Evolutionary conservation across 2,888 invertebrate species (phyloP).

Genomic region (Sacculina carcini): DNA sequence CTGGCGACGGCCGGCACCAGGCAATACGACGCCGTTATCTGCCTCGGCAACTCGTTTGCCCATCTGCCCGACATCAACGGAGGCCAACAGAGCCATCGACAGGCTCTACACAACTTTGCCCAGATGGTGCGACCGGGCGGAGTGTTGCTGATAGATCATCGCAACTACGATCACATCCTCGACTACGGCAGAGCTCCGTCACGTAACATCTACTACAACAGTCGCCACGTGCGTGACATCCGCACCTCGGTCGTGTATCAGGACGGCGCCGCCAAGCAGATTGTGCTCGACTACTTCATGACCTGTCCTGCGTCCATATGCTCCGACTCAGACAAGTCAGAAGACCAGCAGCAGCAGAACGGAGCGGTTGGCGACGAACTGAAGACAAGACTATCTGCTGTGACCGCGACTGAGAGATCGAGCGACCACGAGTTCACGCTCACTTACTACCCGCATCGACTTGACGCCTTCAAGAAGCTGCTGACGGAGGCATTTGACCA

Average conservation of each 20-base stretch:
- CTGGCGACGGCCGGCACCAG: slow-evolving; percentile 28
- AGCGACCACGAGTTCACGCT: slow-evolving; percentile 64
- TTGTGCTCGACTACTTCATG: slow-evolving; percentile 57
- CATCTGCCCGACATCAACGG: slow-evolving; percentile 54
- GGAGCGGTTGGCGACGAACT: too few species aligned
- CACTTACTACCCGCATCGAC: slow-evolving; percentile 61
- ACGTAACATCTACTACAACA: slow-evolving; percentile 66
- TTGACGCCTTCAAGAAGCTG: slow-evolving; percentile 41
- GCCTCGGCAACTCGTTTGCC: slow-evolving; percentile 71
- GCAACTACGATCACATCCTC: slow-evolving; percentile 62
- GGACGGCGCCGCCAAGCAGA: slow-evolving; percentile 42
- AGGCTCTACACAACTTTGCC: slow-evolving; percentile 48
- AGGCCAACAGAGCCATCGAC: slow-evolving; percentile 46
- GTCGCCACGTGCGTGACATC: slow-evolving; percentile 50
- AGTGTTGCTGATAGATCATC: slow-evolving; percentile 55
- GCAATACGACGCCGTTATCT: slow-evolving; percentile 64
- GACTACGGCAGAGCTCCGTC: slow-evolving; percentile 46
- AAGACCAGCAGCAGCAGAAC: too few species aligned
- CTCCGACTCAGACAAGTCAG: too few species aligned
- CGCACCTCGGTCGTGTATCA: slow-evolving; percentile 59
- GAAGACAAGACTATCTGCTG: too few species aligned
- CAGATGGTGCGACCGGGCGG: slow-evolving; percentile 61
- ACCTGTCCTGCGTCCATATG: too few species aligned
- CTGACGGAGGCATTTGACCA: slow-evolving; percentile 39
- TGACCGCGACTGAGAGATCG: too few species aligned